phyloP scores from a whole-genome alignment of 2,888 invertebrate genomes.

The Tetranychus piercei region DNA sequence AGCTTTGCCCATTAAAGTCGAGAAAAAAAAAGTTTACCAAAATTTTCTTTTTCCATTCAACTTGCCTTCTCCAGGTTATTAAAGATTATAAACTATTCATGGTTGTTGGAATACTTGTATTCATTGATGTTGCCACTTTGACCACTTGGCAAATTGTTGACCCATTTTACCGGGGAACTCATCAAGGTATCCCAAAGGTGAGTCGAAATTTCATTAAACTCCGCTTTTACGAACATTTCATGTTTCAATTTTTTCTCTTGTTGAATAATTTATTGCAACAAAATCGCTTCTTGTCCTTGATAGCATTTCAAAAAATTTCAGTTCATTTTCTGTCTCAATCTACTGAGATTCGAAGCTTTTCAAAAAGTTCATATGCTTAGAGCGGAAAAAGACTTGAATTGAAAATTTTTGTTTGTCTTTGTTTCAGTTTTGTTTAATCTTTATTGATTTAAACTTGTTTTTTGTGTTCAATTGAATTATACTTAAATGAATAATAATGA shows the following conservation, averaged over 20 bases:
- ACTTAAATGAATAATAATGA: too few relatives aligned
- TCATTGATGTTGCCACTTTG: constrained; percentile 80
- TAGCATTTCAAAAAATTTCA: too few relatives aligned
- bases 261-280: background rate
- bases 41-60: too few relatives aligned
- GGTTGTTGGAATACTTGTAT: constrained; percentile 77
- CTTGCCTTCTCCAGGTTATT: constrained; percentile 48
- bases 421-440: background rate
- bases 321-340: too few relatives aligned
- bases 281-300: too few relatives aligned
- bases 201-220: constrained; percentile 14
- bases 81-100: constrained; percentile 95
- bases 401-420: too few relatives aligned
- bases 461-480: background rate
- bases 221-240: background rate
- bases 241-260: background rate
- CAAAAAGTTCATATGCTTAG: too few relatives aligned
- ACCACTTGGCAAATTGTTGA: constrained; percentile 92
- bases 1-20: too few relatives aligned
- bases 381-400: too few relatives aligned
- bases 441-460: background rate
- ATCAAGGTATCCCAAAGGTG: constrained; percentile 37
- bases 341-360: too few relatives aligned
- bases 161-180: constrained; percentile 77
- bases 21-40: too few relatives aligned